Percentiles rank a stretch among this genome's conserved stretches.
These are phyloP conservation scores for Rhabdornis inornatus DNA, from an alignment of 2,113 vertebrate species.

Conservation along the genomic window DNA sequence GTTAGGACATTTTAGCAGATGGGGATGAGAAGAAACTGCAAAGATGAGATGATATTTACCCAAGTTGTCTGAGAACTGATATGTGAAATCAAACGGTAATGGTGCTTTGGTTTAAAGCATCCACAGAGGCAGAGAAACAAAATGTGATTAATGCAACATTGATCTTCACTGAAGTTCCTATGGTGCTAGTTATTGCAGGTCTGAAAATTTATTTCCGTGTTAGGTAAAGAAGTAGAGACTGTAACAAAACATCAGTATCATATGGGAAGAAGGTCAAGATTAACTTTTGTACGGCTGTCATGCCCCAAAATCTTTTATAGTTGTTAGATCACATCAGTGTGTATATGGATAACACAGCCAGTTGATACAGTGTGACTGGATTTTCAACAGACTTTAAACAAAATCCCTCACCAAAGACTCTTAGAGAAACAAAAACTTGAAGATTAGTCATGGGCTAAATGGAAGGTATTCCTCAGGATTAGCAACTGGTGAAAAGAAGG, in stretches of 20 bases:
- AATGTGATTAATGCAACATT: neutral
- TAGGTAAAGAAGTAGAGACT: neutral
- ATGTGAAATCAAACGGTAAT: neutral
- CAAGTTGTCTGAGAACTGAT: neutral
- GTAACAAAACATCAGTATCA: neutral
- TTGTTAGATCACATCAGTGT: neutral
- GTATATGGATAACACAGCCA: slow-evolving; percentile 1
- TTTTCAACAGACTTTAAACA: slow-evolving; percentile 42
- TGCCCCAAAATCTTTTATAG: neutral
- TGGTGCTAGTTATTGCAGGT: neutral
- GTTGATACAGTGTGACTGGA: slow-evolving; percentile 43
- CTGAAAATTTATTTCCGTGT: neutral
- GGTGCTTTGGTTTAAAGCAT: neutral
- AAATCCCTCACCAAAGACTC: slow-evolving; percentile 34
- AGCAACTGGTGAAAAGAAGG: slow-evolving; percentile 22
- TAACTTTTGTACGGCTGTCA: neutral
- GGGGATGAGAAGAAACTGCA: neutral
- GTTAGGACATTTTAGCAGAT: neutral
- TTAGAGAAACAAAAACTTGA: slow-evolving; percentile 49
- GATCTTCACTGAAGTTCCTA: neutral
- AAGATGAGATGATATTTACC: neutral
- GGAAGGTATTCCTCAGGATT: slow-evolving; percentile 52
- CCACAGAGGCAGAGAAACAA: neutral
- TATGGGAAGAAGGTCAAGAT: neutral
- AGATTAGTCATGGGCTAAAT: slow-evolving; percentile 53